Percentiles rank a stretch among this genome's conserved stretches.
phyloP scores from a whole-genome alignment of 2,888 invertebrate genomes.

The Diaperis boleti region DNA sequence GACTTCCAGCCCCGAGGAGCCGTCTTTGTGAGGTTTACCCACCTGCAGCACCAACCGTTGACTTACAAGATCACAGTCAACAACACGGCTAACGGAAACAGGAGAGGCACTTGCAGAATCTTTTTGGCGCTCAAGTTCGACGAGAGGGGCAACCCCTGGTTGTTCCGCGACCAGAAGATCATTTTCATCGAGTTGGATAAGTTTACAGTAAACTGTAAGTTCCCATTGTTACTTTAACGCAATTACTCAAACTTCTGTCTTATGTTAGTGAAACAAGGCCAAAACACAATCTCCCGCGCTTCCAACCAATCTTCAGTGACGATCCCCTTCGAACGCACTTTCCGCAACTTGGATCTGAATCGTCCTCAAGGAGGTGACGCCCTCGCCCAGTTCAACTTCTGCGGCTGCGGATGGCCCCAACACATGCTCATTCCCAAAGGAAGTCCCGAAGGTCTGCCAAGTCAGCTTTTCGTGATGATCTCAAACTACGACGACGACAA shows the following conservation, averaged over 20 bases:
- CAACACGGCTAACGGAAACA: conserved; percentile 59
- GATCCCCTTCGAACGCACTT: conserved; percentile 84
- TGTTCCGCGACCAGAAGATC: conserved; percentile 73
- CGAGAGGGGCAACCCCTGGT: conserved; percentile 74
- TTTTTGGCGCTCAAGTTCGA: conserved; percentile 76
- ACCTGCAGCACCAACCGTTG: conserved; percentile 81
- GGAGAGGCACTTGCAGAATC: conserved; percentile 75
- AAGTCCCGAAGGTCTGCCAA: conserved; percentile 72
- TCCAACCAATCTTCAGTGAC: conserved; percentile 83
- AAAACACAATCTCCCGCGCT: conserved; percentile 74
- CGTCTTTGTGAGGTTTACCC: conserved; percentile 80
- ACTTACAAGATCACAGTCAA: conserved; percentile 68
- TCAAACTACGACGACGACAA: conserved; percentile 78
- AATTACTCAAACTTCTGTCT: background rate
- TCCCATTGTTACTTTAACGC: no score
- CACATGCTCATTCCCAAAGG: conserved; percentile 84
- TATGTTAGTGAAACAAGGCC: conserved; percentile 74
- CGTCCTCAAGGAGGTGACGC: conserved; percentile 71
- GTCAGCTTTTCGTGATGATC: conserved; percentile 82
- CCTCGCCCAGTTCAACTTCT: conserved; percentile 77
- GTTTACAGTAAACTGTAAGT: conserved; percentile 74
- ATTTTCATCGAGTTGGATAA: conserved; percentile 82
- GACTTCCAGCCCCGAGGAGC: conserved; percentile 84
- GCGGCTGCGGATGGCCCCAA: conserved; percentile 90
- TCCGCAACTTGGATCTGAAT: conserved; percentile 74